A percentile compares a stretch with the other conserved stretches of the same genome.
Conservation (phyloP, 2,797 vertebrate species). For the Hydrolagus colliei region DNA sequence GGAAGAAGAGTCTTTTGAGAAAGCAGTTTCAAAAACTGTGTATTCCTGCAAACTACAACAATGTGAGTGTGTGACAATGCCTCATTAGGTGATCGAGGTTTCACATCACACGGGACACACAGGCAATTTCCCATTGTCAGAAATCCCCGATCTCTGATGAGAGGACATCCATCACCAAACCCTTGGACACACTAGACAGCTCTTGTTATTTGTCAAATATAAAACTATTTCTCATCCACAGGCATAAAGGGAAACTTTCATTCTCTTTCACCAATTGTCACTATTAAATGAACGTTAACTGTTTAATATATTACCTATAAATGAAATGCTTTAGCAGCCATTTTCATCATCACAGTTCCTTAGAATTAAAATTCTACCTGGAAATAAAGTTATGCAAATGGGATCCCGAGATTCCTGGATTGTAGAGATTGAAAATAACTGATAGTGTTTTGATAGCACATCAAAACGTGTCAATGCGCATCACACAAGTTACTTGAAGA, state of each 20-base stretch:
- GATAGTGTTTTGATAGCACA: too few species aligned
- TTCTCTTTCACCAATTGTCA: not conserved
- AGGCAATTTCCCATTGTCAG: not conserved
- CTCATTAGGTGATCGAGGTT: too few species aligned
- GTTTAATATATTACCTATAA: not conserved
- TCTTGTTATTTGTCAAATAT: not conserved
- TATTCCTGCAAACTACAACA: too few species aligned
- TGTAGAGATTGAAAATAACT: not conserved
- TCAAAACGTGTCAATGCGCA: too few species aligned
- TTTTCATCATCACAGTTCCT: not conserved
- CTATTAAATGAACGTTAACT: not conserved
- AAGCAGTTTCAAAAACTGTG: too few species aligned
- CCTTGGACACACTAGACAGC: not conserved
- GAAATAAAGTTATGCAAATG: not conserved
- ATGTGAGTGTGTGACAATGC: too few species aligned
- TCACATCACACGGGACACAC: not conserved
- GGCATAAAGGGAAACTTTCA: not conserved
- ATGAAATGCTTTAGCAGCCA: not conserved
- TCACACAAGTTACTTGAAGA: too few species aligned
- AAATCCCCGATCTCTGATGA: not conserved
- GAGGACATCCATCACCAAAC: not conserved
- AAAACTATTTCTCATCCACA: not conserved
- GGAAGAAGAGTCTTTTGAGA: too few species aligned
- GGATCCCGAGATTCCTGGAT: not conserved
- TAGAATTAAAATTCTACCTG: not conserved